Evolutionary conservation across 2,113 vertebrate genomes (phyloP), one percentile per base, ranked within the genome.

Genomic region (Xenus cinereus): DNA sequence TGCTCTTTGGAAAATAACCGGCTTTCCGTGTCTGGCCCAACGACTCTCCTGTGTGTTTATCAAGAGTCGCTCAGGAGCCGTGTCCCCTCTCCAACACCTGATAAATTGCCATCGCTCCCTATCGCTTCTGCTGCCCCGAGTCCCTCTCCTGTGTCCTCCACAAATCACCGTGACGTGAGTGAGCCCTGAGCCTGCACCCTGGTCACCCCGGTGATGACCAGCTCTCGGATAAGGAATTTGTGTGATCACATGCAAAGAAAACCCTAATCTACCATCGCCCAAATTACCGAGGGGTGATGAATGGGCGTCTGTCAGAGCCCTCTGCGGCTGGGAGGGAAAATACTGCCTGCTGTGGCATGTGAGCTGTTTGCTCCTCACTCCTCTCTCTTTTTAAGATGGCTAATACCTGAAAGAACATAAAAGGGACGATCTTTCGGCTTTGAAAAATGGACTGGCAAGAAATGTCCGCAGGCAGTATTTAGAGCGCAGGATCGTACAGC

Each of bases 51-150:
- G 21, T 30, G 62, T 32, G 21, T 91, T 76, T 14, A 4, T 64
- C 71, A 48, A 12, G 69, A 64, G 39, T 15, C 5, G 1, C 39
- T 64, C 32, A 12, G 75, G 66, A 72, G 71, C 75, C 48, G 27
- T 11, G n/a, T 46, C 21, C 13, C 33, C 46, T 10, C 51, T 32
- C 3, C 1, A 57, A 23, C 33, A 20, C 1, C 69, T 93, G 88
- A 95, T 41, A 69, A 90, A 93, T 73, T 76, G 67, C 21, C 57
- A 24, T 33, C 1, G 0, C 12, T 85, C 14, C 8, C 17, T 6
- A 19, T n/a, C 1, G 0, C 35, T 82, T 12, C 5, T 1, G 1
- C n/a, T 32, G 48, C 62, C 60, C 56, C 0, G 2, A 2, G 33
- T 35, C 54, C 41, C 54, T 21, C 32, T 41, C 80, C 45, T 1